These are phyloP conservation scores for Misgurnus anguillicaudatus DNA, from an alignment of 2,113 vertebrate species.

Conservation along the genomic window DNA sequence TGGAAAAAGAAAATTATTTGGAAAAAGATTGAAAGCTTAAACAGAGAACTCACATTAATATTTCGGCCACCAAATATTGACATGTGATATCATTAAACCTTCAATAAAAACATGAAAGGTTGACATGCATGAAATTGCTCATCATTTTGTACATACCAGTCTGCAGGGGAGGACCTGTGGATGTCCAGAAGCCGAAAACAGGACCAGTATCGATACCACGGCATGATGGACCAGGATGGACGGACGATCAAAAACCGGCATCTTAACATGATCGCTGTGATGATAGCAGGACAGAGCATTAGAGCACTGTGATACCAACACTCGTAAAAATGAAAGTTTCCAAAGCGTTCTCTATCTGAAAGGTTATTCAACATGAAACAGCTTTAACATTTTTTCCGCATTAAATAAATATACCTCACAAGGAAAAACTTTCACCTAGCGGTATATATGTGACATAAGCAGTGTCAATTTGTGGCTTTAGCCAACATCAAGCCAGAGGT, in stretches of 20 bases:
- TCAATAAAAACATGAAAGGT: background rate
- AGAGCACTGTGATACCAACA: background rate
- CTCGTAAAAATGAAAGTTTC: too few relatives aligned
- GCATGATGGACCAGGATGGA: conserved; percentile 60
- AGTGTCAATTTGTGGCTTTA: background rate
- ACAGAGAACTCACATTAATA: too few relatives aligned
- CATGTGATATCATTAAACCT: too few relatives aligned
- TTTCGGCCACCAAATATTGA: too few relatives aligned
- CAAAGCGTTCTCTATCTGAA: too few relatives aligned
- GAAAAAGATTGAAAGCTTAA: too few relatives aligned
- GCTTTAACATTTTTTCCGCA: too few relatives aligned
- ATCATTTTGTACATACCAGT: conserved; percentile 63
- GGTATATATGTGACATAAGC: background rate
- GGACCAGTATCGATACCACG: conserved; percentile 50
- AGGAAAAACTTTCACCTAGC: background rate
- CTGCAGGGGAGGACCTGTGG: conserved; percentile 60
- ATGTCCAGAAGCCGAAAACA: conserved; percentile 55
- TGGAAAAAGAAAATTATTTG: too few relatives aligned
- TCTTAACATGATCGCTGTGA: conserved; percentile 73
- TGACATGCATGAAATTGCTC: too few relatives aligned
- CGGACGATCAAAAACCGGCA: conserved; percentile 63
- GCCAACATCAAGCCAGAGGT: background rate
- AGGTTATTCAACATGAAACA: too few relatives aligned
- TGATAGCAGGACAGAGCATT: background rate
- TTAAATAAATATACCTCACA: background rate